phyloP scores from a whole-genome alignment of 1,140 invertebrate species.

The Augochlora pura region DNA sequence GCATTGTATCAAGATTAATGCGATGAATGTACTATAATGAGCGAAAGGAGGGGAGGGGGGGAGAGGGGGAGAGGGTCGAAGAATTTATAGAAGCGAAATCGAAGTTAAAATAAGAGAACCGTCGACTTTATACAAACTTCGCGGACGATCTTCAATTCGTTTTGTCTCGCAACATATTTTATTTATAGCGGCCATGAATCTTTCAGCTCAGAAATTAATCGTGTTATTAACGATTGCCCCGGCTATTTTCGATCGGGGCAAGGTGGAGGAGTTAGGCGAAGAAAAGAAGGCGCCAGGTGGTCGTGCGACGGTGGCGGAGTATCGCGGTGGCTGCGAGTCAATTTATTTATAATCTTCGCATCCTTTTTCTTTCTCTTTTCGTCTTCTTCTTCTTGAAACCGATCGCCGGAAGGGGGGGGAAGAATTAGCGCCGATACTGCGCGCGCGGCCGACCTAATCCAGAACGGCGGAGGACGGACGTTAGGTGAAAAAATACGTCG shows the following conservation, averaged over 20 bases:
- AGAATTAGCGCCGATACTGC: slow-evolving; percentile 52
- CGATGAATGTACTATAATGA: not conserved
- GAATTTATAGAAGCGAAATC: not conserved
- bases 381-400: slow-evolving; percentile 47
- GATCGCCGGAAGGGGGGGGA: not conserved
- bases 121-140: not conserved
- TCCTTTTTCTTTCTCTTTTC: too few relatives aligned
- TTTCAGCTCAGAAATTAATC: not conserved
- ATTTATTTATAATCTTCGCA: slow-evolving; percentile 64
- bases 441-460: slow-evolving; percentile 8
- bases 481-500: slow-evolving; percentile 58
- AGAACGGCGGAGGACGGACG: slow-evolving; percentile 34
- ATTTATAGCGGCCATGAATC: not conserved
- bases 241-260: not conserved
- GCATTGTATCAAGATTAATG: too few relatives aligned
- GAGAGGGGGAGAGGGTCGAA: too few relatives aligned
- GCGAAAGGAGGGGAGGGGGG: too few relatives aligned
- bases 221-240: slow-evolving; percentile 23
- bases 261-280: slow-evolving; percentile 5
- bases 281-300: slow-evolving; percentile 33
- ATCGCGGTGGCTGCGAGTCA: slow-evolving; percentile 16
- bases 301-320: not conserved
- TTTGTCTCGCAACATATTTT: not conserved
- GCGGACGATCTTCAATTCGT: not conserved
- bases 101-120: not conserved